Evolutionary conservation across 2,888 invertebrate species (phyloP), one percentile per base, ranked within the genome.

Genomic region (Diloba caeruleocephala): DNA sequence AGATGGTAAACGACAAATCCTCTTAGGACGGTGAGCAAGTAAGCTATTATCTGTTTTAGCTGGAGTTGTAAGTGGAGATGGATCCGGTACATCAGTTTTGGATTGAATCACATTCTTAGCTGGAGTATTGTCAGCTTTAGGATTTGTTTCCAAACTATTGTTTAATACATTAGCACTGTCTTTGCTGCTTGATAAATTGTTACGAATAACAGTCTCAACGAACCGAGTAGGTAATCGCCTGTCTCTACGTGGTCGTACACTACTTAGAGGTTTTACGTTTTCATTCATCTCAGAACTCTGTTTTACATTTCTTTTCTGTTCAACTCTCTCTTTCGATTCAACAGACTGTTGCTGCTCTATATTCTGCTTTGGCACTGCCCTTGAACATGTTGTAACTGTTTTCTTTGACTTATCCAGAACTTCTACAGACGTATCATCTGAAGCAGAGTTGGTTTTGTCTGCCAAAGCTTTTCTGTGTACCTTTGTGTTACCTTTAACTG

Each of bases 371-470:
- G 14, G 15, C 33, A 9, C 17, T 37, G 26, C 29, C 42, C 57
- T 33, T 6, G 31, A 33, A 31, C 7, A 37, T 43, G 61, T 64
- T 13, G 33, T 48, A 5, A 41, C 34, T 21, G 46, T 46, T 58
- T 78, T 79, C 49, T 59, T 66, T 7, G 48, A n/a, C 34, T 55
- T 78, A 1, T 54, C 74, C 1, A 55, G 49, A 17, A 64, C 49
- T 53, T 83, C 78, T 2, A 71, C 46, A 0, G 85, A 82, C 7
- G 74, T 87, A 41, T 90, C 89, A 67, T 91, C 92, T 1, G 91
- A 91, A 8, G 89, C 85, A 0, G 92, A 91, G 60, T 91, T 92
- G 0, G 91, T 92, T 81, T 90, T 91, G 58, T 92, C 91, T 0
- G 85, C 83, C 60, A 92, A 76, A 41, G 84, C 85, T 71, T 85